A percentile compares a stretch with the other conserved stretches of the same genome.
Conservation (phyloP, 2,888 invertebrate species). For the Dynastes maya region DNA sequence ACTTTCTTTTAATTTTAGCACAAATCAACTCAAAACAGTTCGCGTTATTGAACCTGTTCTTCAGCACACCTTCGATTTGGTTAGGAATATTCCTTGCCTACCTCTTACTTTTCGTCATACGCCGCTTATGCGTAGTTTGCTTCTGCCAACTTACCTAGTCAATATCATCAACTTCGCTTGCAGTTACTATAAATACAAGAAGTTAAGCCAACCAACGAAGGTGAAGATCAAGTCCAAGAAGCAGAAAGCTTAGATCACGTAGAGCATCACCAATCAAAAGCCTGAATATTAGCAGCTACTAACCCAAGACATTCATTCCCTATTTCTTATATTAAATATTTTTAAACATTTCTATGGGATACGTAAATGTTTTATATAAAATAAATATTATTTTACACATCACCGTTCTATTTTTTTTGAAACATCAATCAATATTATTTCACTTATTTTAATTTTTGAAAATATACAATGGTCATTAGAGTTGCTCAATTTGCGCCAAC, state of each 20-base stretch:
- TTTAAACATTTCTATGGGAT: too few species aligned
- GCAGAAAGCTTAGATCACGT: slow-evolving; percentile 17
- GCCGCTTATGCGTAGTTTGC: slow-evolving; percentile 90
- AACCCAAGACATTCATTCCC: too few species aligned
- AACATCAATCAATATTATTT: too few species aligned
- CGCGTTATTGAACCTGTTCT: slow-evolving; percentile 72
- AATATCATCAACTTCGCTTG: slow-evolving; percentile 69
- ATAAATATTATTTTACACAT: too few species aligned
- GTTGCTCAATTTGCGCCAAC: too few species aligned
- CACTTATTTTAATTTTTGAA: too few species aligned
- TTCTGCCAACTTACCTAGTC: slow-evolving; percentile 80
- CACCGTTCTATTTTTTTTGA: too few species aligned
- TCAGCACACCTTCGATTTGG: slow-evolving; percentile 76
- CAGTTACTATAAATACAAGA: slow-evolving; percentile 51
- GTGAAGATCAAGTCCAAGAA: slow-evolving; percentile 3
- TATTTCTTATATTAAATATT: too few species aligned
- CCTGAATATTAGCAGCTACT: too few species aligned
- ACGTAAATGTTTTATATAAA: too few species aligned
- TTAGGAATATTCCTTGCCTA: slow-evolving; percentile 85
- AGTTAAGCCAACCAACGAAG: not conserved
- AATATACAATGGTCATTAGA: too few species aligned
- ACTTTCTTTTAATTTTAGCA: slow-evolving; percentile 71
- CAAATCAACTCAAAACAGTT: slow-evolving; percentile 71
- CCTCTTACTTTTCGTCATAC: slow-evolving; percentile 83
- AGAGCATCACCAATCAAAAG: too few species aligned